Evolutionary conservation across 2,797 vertebrate species (phyloP).

Genomic region (Melanotaenia boesemani): DNA sequence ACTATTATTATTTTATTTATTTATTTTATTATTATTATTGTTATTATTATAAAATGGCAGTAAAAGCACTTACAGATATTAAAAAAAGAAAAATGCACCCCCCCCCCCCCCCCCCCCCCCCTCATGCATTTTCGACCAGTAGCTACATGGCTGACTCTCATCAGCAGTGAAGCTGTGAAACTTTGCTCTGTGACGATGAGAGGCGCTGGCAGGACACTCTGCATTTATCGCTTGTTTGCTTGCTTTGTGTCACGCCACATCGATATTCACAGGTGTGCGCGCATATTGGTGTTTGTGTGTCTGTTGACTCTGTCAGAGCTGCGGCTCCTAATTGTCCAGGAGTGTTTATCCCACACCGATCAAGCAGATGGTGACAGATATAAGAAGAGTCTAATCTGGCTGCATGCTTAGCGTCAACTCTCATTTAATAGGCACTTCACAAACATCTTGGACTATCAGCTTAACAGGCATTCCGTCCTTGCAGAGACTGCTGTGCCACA

Average conservation of each 20-base stretch:
- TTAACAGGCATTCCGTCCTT: slow-evolving; percentile 43
- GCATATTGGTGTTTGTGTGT: slow-evolving; percentile 46
- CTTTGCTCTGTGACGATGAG: slow-evolving; percentile 71
- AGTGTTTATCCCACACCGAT: slow-evolving; percentile 75
- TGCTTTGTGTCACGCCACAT: slow-evolving; percentile 64
- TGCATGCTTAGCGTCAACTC: slow-evolving; percentile 73
- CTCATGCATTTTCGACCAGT: slow-evolving; percentile 41
- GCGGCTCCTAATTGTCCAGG: slow-evolving; percentile 76
- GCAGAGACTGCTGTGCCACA: slow-evolving; percentile 20
- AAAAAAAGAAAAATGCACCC: slow-evolving; percentile 6
- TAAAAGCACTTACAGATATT: slow-evolving; percentile 10
- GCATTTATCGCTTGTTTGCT: slow-evolving; percentile 71
- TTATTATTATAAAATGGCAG: neutral
- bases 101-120: neutral
- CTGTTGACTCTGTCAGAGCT: slow-evolving; percentile 60
- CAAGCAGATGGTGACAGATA: slow-evolving; percentile 75
- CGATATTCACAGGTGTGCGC: slow-evolving; percentile 66
- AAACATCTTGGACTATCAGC: slow-evolving; percentile 49
- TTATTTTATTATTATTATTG: too few relatives aligned
- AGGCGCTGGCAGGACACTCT: slow-evolving; percentile 73
- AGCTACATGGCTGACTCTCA: slow-evolving; percentile 45
- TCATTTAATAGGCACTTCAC: slow-evolving; percentile 74
- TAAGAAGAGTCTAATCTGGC: slow-evolving; percentile 72
- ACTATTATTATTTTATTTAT: too few relatives aligned
- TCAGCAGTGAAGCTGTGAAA: slow-evolving; percentile 50